phyloP scores from a whole-genome alignment of 2,797 vertebrate species.

The Melanotaenia boesemani region DNA sequence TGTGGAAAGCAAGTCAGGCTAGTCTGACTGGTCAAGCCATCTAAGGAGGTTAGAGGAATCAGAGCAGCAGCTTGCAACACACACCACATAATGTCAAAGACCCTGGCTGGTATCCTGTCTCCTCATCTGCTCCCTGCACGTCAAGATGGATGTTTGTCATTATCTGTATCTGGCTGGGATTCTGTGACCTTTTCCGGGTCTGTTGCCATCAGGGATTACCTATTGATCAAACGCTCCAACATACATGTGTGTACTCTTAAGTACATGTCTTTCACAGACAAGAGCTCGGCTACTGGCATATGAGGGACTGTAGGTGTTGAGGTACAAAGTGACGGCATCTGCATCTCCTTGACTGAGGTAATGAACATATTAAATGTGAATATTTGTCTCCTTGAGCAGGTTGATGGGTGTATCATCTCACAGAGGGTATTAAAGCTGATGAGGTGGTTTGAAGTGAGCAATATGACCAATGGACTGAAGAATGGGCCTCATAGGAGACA shows the following conservation, averaged over 20 bases:
- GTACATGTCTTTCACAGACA: conserved; percentile 4
- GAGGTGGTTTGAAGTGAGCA: conserved; percentile 68
- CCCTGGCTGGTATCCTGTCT: conserved; percentile 22
- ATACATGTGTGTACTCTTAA: neutral
- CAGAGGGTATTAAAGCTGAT: conserved; percentile 68
- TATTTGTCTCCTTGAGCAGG: conserved; percentile 66
- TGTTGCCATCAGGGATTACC: conserved; percentile 58
- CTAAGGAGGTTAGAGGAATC: conserved; percentile 30
- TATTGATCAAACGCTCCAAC: conserved; percentile 68
- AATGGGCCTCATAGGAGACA: conserved; percentile 56
- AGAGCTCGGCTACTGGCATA: conserved; percentile 15
- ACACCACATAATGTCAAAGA: conserved; percentile 45
- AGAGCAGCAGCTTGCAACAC: conserved; percentile 31
- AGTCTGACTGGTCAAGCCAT: conserved; percentile 30
- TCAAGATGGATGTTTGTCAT: conserved; percentile 77
- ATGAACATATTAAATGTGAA: conserved; percentile 48
- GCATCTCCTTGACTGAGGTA: conserved; percentile 61
- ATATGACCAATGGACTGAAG: conserved; percentile 68
- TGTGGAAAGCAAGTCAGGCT: neutral
- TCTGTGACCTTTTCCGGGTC: conserved; percentile 69
- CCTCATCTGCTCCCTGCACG: conserved; percentile 35
- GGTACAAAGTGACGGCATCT: conserved; percentile 25
- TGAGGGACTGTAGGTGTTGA: conserved; percentile 10
- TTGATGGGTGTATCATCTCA: conserved; percentile 61
- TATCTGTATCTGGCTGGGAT: conserved; percentile 60